Base-by-base conservation (phyloP, 2,888 invertebrate species). In the Pammene fasciana region DNA sequence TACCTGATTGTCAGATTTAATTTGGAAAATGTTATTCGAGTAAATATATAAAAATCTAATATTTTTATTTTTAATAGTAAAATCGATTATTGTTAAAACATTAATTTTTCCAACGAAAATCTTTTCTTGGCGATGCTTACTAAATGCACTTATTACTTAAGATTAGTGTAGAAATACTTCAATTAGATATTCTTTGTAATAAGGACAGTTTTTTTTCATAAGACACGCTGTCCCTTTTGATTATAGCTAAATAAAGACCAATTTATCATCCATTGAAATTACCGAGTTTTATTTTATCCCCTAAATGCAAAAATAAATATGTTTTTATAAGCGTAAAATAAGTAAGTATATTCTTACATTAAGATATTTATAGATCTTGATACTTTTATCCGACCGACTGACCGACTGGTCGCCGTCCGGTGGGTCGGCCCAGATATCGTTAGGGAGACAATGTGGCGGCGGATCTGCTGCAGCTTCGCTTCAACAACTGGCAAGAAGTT, bases 241-340 rank as follows among this genome's bases (percentile, higher is more conserved):
- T 88, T 76, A 76, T 86, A 86, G 86, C 78, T 84, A 77, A 89
- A 90, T 90, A 90, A 90, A 90, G 90, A 90, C 90, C 90, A 90
- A 90, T 90, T 89, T 87, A 87, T 84, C 80, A 79, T 76, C 76
- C 78, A 75, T 52, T 68, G 60, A 64, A 73, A 18, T 64, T 65
- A 9, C 18, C 18, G 76, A 73, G 71, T 74, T 75, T 73, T 73
- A 65, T 61, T 41, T 34, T n/a, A 55, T 50, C 18, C 26, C 55
- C 34, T 13, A 50, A 34, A 50, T 16, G 26, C 6, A 38, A 16
- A 18, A 50, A 57, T 8, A 7, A 6, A 48, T 10, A 16, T 48
- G 8, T 1, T 26, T 26, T 4, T 48, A 18, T 16, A 43, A 11
- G 6, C 8, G 11, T 18, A 41, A 38, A 11, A 10, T 26, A 4